Evolutionary conservation across 2,113 vertebrate species (phyloP).

Genomic region (Myotis davidii): DNA sequence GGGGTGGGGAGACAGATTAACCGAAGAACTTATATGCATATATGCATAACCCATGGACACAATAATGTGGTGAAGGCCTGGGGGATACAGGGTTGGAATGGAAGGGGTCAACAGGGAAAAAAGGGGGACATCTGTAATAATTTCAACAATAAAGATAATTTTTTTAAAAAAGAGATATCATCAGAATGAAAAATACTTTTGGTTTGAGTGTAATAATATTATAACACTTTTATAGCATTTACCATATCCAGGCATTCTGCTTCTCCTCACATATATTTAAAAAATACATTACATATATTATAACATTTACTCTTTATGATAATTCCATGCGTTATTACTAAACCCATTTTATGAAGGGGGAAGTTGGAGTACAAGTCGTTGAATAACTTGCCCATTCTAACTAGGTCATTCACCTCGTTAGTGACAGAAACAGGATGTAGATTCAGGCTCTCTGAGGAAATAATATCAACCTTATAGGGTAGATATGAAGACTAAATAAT

Average conservation of each 20-base stretch:
- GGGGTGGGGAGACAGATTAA: too few relatives aligned
- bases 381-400: neutral
- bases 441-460: neutral
- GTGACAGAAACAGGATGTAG: neutral
- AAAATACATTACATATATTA: neutral
- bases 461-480: neutral
- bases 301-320: slow-evolving; percentile 14
- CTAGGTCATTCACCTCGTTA: neutral
- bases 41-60: too few relatives aligned
- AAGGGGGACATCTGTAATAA: too few relatives aligned
- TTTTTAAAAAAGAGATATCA: neutral
- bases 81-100: too few relatives aligned
- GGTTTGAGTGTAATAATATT: neutral
- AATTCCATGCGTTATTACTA: slow-evolving; percentile 28
- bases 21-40: too few relatives aligned
- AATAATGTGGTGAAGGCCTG: too few relatives aligned
- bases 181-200: neutral
- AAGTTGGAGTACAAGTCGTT: neutral
- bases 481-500: neutral
- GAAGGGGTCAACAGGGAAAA: too few relatives aligned
- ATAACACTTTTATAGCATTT: neutral
- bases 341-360: neutral
- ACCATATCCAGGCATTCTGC: neutral
- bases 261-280: neutral
- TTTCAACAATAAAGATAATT: too few relatives aligned